Conservation (phyloP, 2,113 vertebrate species). For the Nesogale talazaci region DNA sequence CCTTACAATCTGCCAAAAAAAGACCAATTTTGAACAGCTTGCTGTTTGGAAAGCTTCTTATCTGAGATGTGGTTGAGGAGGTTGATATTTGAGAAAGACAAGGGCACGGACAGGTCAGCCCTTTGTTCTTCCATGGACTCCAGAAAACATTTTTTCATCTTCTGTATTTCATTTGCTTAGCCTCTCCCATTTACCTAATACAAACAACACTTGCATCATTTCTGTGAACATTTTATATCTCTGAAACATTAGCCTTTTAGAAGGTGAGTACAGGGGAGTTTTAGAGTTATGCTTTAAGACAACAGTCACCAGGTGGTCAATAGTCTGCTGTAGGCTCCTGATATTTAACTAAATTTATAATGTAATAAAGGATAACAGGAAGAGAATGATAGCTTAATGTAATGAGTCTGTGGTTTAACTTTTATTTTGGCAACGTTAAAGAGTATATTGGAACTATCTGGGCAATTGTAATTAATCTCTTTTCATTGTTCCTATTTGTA, state of each 20-base stretch:
- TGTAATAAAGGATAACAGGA: not conserved
- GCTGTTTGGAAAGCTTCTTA: too few species aligned
- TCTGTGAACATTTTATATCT: not conserved
- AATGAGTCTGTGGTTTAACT: not conserved
- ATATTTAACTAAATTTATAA: not conserved
- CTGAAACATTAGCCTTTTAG: not conserved
- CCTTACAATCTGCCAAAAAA: not conserved
- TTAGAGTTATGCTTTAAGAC: not conserved
- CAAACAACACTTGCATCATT: not conserved
- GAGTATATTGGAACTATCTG: not conserved
- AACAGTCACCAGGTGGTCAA: not conserved
- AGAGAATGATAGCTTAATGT: not conserved
- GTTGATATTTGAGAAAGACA: not conserved
- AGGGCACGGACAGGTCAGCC: not conserved
- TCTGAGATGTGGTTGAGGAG: too few species aligned
- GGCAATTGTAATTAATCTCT: not conserved
- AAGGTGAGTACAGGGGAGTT: not conserved
- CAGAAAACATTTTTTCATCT: not conserved
- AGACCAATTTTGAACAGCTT: not conserved
- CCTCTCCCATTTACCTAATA: not conserved
- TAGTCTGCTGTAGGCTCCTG: rapidly evolving
- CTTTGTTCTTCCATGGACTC: not conserved
- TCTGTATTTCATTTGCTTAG: not conserved
- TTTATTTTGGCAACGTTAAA: not conserved
- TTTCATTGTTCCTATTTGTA: not conserved